Base-by-base conservation (phyloP, 2,888 invertebrate species). In the Campopleginae sp. region DNA sequence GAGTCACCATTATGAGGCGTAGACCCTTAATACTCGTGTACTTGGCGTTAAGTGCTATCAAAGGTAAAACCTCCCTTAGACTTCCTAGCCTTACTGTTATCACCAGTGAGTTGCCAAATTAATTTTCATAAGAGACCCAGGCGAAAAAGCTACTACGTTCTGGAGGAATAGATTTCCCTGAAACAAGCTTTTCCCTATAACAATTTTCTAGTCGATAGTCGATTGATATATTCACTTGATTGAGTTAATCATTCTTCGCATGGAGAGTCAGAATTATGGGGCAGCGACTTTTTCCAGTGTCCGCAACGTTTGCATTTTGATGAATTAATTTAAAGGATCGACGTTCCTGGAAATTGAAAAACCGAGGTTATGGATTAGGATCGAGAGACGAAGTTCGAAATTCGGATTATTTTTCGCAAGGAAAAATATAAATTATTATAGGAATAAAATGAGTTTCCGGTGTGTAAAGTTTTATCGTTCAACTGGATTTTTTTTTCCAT, bases 21-120 rank as follows among this genome's bases (percentile, higher is more conserved):
- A 75, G 75, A 82, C 77, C 71, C 76, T 85, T 82, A 72, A 80
- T 82, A 82, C 81, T 82, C 82, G 63, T 82, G 84, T 85, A 86
- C 82, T 85, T 78, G 79, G 79, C 72, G 76, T 66, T 86, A 76
- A 86, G 79, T 85, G 82, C 85, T 79, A 85, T 85, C 82, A 63
- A 48, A 78, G 76, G 80, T 80, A 80, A 79, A 78, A 80, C 61
- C 75, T 65, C 70, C 58, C 65, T 75, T 65, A 65, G 85, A 76
- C 78, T 79, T 71, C 58, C 75, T 38, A 54, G 10, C 44, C n/a
- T 23, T 54, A 12, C 71, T 46, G 51, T 46, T 75, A 75, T 82
- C 82, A 79, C 48, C 58, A 63, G 51, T 77, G 74, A 75, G 74
- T 79, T 79, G 70, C 75, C 77, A 78, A 85, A 85, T 85, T 85